Conservation (phyloP, 2,888 invertebrate species). For the Drosophila planitibia region DNA sequence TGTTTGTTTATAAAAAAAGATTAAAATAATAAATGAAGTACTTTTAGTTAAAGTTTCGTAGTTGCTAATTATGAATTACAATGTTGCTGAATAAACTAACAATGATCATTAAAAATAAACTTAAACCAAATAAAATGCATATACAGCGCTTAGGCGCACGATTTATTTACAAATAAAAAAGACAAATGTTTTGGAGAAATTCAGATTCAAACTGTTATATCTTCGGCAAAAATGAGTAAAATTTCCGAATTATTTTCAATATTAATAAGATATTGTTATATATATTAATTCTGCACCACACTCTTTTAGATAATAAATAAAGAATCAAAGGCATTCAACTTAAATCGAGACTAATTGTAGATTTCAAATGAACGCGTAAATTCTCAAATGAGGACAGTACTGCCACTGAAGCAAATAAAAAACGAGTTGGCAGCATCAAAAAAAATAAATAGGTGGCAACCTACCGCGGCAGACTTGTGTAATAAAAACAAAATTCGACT, state of each 20-base stretch:
- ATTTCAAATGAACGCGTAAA: constrained; percentile 27
- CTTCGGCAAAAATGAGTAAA: too few species aligned
- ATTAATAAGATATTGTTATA: too few species aligned
- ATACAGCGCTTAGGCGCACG: too few species aligned
- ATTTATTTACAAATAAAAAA: background rate
- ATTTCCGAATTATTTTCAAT: too few species aligned
- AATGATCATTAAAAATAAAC: too few species aligned
- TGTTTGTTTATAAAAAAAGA: background rate
- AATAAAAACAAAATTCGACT: constrained; percentile 62
- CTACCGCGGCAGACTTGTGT: constrained; percentile 59
- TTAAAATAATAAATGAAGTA: background rate
- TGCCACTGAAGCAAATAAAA: constrained; percentile 26
- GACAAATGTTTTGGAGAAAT: background rate
- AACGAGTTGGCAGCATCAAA: constrained; percentile 20
- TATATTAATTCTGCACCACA: background rate
- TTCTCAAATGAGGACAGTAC: background rate
- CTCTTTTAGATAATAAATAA: background rate
- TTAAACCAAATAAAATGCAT: background rate
- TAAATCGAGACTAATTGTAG: background rate
- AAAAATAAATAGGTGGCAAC: constrained; percentile 39
- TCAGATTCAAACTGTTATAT: too few species aligned
- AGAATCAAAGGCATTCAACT: background rate
- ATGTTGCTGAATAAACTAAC: background rate
- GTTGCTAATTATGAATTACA: background rate
- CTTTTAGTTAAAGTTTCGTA: background rate